These are phyloP conservation scores for Piezodorus guildinii DNA, from an alignment of 1,140 invertebrate genomes.

Conservation along the genomic window DNA sequence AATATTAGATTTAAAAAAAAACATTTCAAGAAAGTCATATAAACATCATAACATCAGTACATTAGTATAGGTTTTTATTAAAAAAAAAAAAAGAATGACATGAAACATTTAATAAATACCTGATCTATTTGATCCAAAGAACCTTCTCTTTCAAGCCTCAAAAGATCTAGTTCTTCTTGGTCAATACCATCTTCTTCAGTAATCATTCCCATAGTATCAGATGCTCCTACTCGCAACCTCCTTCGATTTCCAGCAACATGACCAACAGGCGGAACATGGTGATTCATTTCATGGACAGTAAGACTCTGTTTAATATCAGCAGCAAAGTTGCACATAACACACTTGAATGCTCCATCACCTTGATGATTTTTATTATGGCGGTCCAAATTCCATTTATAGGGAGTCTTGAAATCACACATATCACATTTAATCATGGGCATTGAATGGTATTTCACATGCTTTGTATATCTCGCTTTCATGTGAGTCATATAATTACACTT, in stretches of 20 bases:
- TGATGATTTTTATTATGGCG: slow-evolving; percentile 84
- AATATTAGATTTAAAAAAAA: too few relatives aligned
- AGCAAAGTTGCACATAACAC: slow-evolving; percentile 80
- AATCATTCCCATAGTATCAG: slow-evolving; percentile 41
- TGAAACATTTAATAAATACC: too few relatives aligned
- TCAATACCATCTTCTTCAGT: slow-evolving; percentile 24
- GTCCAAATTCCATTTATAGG: slow-evolving; percentile 88
- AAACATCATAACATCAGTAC: too few relatives aligned
- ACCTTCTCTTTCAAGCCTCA: slow-evolving; percentile 21
- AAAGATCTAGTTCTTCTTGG: slow-evolving; percentile 26
- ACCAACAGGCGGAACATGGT: slow-evolving; percentile 65
- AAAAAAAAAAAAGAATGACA: too few relatives aligned
- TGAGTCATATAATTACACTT: slow-evolving; percentile 86
- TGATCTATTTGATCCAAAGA: slow-evolving; percentile 2
- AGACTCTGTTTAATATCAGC: slow-evolving; percentile 85
- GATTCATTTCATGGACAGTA: slow-evolving; percentile 82
- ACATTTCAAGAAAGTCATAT: too few relatives aligned
- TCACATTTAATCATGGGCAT: slow-evolving; percentile 89
- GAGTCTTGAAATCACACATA: slow-evolving; percentile 83
- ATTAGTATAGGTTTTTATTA: too few relatives aligned
- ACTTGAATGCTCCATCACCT: slow-evolving; percentile 67
- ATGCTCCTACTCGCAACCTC: slow-evolving; percentile 57
- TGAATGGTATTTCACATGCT: slow-evolving; percentile 88
- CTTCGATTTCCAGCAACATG: slow-evolving; percentile 40
- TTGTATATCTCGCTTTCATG: slow-evolving; percentile 77